These are phyloP conservation scores for Thinocorus orbignyianus DNA, from an alignment of 2,113 vertebrate genomes.

Conservation along the genomic window DNA sequence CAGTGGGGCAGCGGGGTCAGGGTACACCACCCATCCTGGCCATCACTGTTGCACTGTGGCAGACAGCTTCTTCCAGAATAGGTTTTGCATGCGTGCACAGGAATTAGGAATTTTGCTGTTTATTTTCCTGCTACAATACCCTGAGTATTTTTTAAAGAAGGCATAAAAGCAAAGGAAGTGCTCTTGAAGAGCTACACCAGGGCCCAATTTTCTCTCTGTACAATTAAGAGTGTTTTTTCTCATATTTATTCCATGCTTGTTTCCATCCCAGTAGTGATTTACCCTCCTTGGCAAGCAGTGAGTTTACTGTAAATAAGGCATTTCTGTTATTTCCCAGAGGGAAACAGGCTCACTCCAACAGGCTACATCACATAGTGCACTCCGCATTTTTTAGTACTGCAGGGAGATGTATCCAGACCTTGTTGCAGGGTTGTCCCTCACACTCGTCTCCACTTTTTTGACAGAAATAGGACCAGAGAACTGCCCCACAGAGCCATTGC, in stretches of 20 bases:
- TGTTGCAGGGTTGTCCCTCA: background rate
- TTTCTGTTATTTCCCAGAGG: background rate
- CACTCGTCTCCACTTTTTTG: background rate
- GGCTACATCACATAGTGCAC: background rate
- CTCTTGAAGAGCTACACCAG: background rate
- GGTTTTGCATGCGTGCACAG: background rate
- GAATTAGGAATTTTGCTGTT: background rate
- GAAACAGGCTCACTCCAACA: background rate
- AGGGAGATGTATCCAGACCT: background rate
- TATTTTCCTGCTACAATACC: background rate
- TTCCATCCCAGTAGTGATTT: background rate
- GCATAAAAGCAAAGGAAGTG: background rate
- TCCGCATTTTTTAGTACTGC: background rate
- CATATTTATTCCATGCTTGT: background rate
- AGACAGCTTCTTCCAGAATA: background rate
- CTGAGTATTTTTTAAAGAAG: background rate
- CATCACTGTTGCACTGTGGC: background rate
- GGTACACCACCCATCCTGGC: background rate
- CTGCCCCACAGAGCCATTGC: rapidly evolving
- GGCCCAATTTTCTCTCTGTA: background rate
- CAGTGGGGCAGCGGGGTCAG: rapidly evolving
- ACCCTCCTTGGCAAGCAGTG: background rate
- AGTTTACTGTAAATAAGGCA: background rate
- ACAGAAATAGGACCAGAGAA: background rate
- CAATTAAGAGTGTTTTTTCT: background rate